These are phyloP conservation scores for Aricia agestis DNA, from an alignment of 1,140 invertebrate species.

Conservation along the genomic window DNA sequence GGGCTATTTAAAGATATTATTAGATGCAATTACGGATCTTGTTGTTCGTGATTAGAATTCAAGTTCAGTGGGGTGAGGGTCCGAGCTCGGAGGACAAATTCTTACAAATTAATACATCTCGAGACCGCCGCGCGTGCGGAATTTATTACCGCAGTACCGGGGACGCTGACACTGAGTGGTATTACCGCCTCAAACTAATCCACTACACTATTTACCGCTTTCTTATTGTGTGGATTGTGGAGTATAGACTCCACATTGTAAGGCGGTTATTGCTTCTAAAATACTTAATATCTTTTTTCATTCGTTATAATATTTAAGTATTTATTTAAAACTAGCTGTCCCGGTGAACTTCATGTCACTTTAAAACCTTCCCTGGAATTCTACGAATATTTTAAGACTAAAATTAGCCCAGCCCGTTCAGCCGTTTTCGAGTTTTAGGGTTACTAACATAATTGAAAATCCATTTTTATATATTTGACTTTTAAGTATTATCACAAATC, in stretches of 20 bases:
- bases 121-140: conserved; percentile 59
- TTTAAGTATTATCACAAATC: too few species aligned
- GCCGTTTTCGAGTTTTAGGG: too few species aligned
- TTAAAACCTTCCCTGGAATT: too few species aligned
- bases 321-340: too few species aligned
- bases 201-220: conserved; percentile 5
- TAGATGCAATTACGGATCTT: conserved; percentile 73
- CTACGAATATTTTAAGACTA: too few species aligned
- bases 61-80: conserved; percentile 48
- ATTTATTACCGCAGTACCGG: conserved; percentile 58
- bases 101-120: conserved; percentile 75
- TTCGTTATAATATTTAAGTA: too few species aligned
- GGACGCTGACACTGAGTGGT: conserved; percentile 39
- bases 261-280: neutral
- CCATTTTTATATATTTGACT: too few species aligned
- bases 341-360: too few species aligned
- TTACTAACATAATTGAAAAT: too few species aligned
- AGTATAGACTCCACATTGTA: too few species aligned
- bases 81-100: conserved; percentile 68
- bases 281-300: too few species aligned
- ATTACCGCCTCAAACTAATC: conserved; percentile 14
- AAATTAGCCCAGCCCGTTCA: too few species aligned
- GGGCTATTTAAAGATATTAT: conserved; percentile 72
- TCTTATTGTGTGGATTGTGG: neutral
- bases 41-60: conserved; percentile 74